Base-by-base conservation (phyloP, 1,140 invertebrate species). In the Papilio glaucus region DNA sequence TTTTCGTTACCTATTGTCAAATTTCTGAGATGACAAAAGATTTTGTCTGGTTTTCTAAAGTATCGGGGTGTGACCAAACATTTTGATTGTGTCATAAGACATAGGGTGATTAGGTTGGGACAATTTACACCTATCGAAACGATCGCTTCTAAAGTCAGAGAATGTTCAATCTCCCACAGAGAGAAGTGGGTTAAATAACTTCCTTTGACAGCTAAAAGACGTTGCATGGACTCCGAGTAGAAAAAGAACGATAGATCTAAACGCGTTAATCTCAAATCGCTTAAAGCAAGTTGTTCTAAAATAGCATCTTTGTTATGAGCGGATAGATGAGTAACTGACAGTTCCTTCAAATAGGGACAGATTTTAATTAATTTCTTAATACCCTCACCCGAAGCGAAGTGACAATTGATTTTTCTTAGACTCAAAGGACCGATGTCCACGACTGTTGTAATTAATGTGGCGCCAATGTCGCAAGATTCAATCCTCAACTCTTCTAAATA, bases 401-500 rank as follows among this genome's bases (percentile, higher is more conserved):
- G 90, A 68, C 87, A 90, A 61, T 93, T 93, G 10, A 93, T 88
- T 83, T 91, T 93, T 13, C 82, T 82, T 33, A 93, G 82, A 77
- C 83, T 86, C 6, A 93, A 78, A 9, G 92, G 92, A 3, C 87
- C 87, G 65, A 93, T 87, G 5, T 85, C 81, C 29, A 83, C 71
- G 15, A 84, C 79, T 12, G 87, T 84, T 33, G 81, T 76, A 12
- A 93, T 90, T 10, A 93, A 83, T 5, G 91, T 93, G 0, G 93
- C 89, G 7, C 93, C 92, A 49, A 93, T 89, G 78, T 93, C 92
- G 72, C 93, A 93, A 9, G 93, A 92, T 61, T 93, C 93, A 38
- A 93, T 92, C 12, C 85, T 74, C 42, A 93, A 77, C 71, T 93
- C 92, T 77, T 93, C 91, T 45, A 93, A 82, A 65, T 85, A 84